Conservation (phyloP, 2,888 invertebrate genomes). For the Oasisia sp. region DNA sequence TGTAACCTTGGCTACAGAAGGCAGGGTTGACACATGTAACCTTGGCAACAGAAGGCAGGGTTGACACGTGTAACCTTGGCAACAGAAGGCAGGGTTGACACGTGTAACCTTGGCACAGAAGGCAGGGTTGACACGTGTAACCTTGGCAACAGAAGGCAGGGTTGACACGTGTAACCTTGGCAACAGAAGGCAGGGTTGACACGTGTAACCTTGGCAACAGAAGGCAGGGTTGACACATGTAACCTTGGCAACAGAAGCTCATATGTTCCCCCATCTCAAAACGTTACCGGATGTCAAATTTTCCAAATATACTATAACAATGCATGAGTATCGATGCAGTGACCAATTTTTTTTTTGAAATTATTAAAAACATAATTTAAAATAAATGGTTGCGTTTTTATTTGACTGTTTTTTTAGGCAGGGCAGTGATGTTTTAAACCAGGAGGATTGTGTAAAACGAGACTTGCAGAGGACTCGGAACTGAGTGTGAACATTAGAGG, state of each 20-base stretch:
- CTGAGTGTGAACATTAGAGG: too few species aligned
- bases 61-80: conserved; percentile 81
- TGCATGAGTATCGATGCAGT: background rate
- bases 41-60: too few species aligned
- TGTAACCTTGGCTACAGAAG: conserved; percentile 83
- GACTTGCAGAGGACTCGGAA: too few species aligned
- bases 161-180: conserved; percentile 81
- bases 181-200: conserved; percentile 83
- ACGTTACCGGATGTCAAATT: background rate
- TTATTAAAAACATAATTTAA: too few species aligned
- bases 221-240: conserved; percentile 85
- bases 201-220: conserved; percentile 82
- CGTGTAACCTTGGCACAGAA: conserved; percentile 80
- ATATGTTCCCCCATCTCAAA: background rate
- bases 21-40: conserved; percentile 83
- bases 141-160: too few species aligned
- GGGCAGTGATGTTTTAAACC: too few species aligned
- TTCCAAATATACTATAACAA: background rate
- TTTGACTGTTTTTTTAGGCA: too few species aligned
- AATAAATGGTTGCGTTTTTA: too few species aligned
- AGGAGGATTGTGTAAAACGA: too few species aligned
- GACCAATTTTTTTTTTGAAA: background rate
- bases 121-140: conserved; percentile 85
- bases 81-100: conserved; percentile 85
- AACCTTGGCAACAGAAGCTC: conserved; percentile 66